Percentiles rank a stretch among this genome's conserved stretches.
phyloP scores from a whole-genome alignment of 2,113 vertebrate genomes.

The Pristiophorus japonicus region DNA sequence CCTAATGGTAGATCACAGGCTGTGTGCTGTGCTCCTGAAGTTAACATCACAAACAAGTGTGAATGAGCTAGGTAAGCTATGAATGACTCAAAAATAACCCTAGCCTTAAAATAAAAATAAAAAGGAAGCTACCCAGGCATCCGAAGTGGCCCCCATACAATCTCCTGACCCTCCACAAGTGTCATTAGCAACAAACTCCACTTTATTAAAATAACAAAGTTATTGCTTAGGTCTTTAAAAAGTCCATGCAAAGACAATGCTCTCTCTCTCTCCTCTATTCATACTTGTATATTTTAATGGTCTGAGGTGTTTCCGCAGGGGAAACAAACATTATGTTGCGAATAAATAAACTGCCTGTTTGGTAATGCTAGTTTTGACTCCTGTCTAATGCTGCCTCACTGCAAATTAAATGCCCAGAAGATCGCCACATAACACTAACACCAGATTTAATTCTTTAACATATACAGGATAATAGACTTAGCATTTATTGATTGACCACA shows the following conservation, averaged over 20 bases:
- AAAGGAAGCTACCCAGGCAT: not conserved
- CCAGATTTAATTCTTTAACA: not conserved
- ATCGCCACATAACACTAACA: not conserved
- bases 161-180: not conserved
- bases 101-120: not conserved
- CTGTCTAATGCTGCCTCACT: not conserved
- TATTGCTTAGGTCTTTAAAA: not conserved
- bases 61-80: not conserved
- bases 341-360: too few relatives aligned
- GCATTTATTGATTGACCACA: not conserved
- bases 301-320: not conserved
- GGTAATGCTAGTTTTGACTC: not conserved
- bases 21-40: not conserved
- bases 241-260: not conserved
- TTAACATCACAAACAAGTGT: not conserved
- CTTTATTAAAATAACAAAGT: not conserved
- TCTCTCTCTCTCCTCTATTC: not conserved
- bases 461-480: not conserved
- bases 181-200: not conserved
- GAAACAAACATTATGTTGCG: not conserved
- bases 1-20: not conserved
- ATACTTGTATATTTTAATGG: not conserved
- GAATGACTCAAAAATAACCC: not conserved
- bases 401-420: constrained; percentile 1
- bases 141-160: not conserved